phyloP scores from a whole-genome alignment of 2,888 invertebrate species.

The Hyppa rectilinea region DNA sequence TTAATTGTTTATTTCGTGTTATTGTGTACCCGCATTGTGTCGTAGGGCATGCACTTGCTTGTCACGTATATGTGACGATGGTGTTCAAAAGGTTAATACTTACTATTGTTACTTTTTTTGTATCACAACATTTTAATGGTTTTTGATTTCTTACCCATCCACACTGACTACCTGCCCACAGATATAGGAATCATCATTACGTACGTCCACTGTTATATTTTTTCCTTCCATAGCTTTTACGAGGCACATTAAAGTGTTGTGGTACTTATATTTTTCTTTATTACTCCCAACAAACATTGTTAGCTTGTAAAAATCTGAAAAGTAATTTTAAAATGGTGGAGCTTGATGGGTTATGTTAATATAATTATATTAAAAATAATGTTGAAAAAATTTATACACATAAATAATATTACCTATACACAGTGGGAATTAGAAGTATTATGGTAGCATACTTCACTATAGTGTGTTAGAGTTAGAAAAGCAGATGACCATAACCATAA shows the following conservation, averaged over 20 bases:
- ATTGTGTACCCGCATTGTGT: too few relatives aligned
- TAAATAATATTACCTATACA: neutral
- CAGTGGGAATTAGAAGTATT: neutral
- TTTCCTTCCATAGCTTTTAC: conserved; percentile 91
- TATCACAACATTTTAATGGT: neutral
- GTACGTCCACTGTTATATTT: conserved; percentile 92
- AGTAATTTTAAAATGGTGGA: neutral
- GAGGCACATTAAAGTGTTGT: conserved; percentile 92
- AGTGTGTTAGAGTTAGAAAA: neutral
- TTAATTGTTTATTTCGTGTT: too few relatives aligned
- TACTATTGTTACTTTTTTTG: conserved; percentile 4
- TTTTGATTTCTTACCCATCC: conserved; percentile 90
- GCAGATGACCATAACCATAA: neutral
- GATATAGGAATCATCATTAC: conserved; percentile 92
- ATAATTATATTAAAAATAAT: neutral
- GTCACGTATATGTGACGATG: too few relatives aligned
- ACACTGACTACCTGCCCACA: conserved; percentile 91
- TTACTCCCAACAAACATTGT: conserved; percentile 79
- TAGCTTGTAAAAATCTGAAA: conserved; percentile 33
- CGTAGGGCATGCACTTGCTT: too few relatives aligned
- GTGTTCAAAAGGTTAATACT: too few relatives aligned
- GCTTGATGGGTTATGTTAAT: neutral
- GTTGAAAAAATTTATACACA: neutral
- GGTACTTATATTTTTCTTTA: conserved; percentile 86
- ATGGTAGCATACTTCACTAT: neutral